These are phyloP conservation scores for Petrocephalus microphthalmus DNA, from an alignment of 2,113 vertebrate species.

Conservation along the genomic window DNA sequence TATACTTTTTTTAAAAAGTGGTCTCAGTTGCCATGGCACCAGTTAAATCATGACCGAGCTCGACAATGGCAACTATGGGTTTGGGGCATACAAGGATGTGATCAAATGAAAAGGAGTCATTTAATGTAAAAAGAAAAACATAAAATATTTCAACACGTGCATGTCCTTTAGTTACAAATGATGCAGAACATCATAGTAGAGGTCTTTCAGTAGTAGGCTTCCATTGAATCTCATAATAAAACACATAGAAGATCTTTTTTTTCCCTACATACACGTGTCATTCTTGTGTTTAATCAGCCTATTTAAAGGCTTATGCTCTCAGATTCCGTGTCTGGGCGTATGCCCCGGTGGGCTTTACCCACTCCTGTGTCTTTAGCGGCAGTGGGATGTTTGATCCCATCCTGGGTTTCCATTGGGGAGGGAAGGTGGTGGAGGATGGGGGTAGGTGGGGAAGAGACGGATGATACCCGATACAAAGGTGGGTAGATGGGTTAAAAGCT, in stretches of 20 bases:
- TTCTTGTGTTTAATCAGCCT: not conserved
- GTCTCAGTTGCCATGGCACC: not conserved
- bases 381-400: not conserved
- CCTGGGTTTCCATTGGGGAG: conserved; percentile 3
- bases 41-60: not conserved
- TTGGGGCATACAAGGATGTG: not conserved
- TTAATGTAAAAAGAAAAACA: not conserved
- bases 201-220: not conserved
- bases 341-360: not conserved
- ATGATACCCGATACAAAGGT: not conserved
- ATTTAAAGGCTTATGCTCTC: conserved; percentile 8
- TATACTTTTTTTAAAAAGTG: not conserved
- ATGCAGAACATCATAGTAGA: not conserved
- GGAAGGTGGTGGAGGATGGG: not conserved
- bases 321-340: conserved; percentile 5
- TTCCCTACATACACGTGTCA: not conserved
- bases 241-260: not conserved
- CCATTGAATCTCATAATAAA: not conserved
- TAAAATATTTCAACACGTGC: not conserved
- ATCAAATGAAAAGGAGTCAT: not conserved
- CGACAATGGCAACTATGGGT: not conserved
- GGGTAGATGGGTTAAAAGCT: not conserved
- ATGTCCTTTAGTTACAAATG: not conserved
- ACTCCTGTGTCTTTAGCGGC: not conserved
- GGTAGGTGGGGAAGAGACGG: not conserved